Base-by-base conservation (phyloP, 2,888 invertebrate species). In the Trachelus troglodyta region DNA sequence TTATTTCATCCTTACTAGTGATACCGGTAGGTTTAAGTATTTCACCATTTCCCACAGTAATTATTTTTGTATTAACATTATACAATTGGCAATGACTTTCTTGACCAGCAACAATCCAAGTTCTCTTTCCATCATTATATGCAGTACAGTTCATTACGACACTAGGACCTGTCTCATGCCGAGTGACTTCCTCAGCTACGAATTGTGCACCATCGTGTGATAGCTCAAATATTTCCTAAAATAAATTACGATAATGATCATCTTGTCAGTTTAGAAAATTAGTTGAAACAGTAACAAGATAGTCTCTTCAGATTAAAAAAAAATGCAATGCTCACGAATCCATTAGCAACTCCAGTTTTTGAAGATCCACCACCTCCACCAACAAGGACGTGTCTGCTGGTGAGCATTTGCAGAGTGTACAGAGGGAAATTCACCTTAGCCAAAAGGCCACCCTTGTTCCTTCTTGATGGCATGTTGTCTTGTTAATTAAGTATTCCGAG, bases 331-430 rank as follows among this genome's bases (percentile, higher is more conserved):
- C 97, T 95, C 93, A 98, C 98, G 93, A 99, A 97, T 91, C 98
- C 98, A 94, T 99, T 99, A 69, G 97, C 96, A 78, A 99, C 97
- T 77, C 99, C 99, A 74, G 99, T 99, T 92, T 98, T 98, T 30
- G 98, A 96, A 69, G 97, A 96, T 79, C 99, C 99, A 80, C 99
- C 99, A 77, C 99, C 99, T 77, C 99, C 99, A 82, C 97, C 99
- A 75, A 99, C 98, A 81, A 99, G 93, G 87, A 99, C 96, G 93
- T 98, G 98, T 84, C 98, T 94, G 92, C 97, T 97, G 40, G 97
- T 97, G 80, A 99, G 93, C 93, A 97, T 96, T 92, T 97, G 96
- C 56, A 98, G 94, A 3, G 97, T 95, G 91, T 98, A 99, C 80
- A 98, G 93, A 9, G 99, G 99, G 93, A 98, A 98, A 94, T 98